Base-by-base conservation (phyloP, 2,888 invertebrate genomes). In the Thecophora atra region DNA sequence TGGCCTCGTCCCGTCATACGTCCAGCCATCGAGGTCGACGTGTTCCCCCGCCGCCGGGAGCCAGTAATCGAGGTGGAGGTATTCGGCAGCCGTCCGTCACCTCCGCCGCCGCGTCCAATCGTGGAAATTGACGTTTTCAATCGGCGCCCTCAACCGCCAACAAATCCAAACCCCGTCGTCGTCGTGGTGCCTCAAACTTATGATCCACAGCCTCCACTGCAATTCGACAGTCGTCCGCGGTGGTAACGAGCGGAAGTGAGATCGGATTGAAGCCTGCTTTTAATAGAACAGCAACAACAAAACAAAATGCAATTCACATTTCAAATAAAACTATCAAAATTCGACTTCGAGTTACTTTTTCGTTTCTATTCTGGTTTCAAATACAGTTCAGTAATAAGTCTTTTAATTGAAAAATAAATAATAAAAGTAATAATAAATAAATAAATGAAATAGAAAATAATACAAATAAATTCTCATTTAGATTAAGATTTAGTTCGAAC, bases 21-120 rank as follows among this genome's bases (percentile, higher is more conserved):
- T 7, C 52, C 65, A 26, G 15, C 52, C 7, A 26, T 65, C 26
- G 52, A 65, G 28, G 52, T 65, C n/a, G 65, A 65, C 26, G 15
- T 65, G 6, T 65, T 28, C 28, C 28, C 2, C 4, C 24, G 42
- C 13, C 47, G 47, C n/a, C 47, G 15, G 47, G 7, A 37, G 37
- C 37, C 37, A 37, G 37, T 37, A 37, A 37, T 37, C 47, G 17
- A 47, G n/a, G 47, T 47, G 8, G 47, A 47, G 11, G 1, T 47
- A 17, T 47, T n/a, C 17, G 3, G 47, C n/a, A 15, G 47, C 13
- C 47, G 47, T 47, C 47, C 47, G 4, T 17, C n/a, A 17, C 17
- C 13, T 4, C 28, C 47, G 24, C 15, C 17, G 1, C 28, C 28
- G 8, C 65, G 51, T 3, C 65, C 65, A 28, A 7, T 62, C 3